Evolutionary conservation across 2,888 invertebrate species (phyloP).

Genomic region (Xiphydria camelus): DNA sequence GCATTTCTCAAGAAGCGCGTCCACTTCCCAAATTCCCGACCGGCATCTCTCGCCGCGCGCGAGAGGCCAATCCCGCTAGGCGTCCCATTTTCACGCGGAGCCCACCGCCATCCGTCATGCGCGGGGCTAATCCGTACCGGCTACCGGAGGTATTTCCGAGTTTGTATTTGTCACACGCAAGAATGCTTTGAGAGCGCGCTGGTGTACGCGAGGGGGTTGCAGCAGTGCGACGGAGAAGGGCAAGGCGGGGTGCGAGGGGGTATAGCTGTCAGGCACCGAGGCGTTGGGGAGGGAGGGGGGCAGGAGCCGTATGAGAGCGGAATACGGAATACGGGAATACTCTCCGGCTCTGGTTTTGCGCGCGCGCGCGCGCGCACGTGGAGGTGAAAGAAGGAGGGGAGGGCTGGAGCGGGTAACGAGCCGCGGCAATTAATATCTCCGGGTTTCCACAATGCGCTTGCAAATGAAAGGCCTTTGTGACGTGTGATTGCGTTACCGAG

Average conservation of each 20-base stretch:
- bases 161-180: conserved; percentile 52
- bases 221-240: too few species aligned
- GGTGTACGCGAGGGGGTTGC: conserved; percentile 36
- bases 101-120: not conserved
- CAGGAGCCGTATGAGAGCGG: conserved; percentile 49
- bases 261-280: conserved; percentile 36
- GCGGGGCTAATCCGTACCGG: conserved; percentile 1
- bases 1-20: conserved; percentile 11
- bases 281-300: too few species aligned
- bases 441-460: conserved; percentile 59
- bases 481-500: conserved; percentile 59
- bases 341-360: conserved; percentile 24
- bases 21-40: not conserved
- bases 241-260: conserved; percentile 31
- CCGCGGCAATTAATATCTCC: conserved; percentile 58
- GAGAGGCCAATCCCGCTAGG: not conserved
- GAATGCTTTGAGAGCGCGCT: conserved; percentile 35
- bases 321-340: conserved; percentile 52
- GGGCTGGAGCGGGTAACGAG: conserved; percentile 52
- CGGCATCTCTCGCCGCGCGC: not conserved
- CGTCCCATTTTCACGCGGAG: not conserved
- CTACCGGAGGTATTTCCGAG: conserved; percentile 21
- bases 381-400: conserved; percentile 21
- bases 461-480: conserved; percentile 60
- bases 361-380: conserved; percentile 10